Evolutionary conservation across 2,113 vertebrate genomes (phyloP), one percentile per base, ranked within the genome.

Genomic region (Anthoscopus minutus): DNA sequence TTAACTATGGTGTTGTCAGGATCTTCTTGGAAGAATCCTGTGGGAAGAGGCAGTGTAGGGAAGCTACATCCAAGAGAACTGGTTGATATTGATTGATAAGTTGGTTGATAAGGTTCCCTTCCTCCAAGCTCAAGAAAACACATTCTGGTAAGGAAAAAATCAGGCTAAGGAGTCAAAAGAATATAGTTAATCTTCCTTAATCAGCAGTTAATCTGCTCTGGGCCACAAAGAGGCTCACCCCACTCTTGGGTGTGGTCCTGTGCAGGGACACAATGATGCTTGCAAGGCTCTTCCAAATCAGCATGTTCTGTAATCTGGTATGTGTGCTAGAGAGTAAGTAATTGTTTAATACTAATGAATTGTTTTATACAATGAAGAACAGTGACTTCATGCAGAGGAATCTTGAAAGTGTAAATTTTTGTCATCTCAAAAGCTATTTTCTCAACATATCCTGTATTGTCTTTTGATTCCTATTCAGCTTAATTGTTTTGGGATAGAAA

Each of bases 1-100:
- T 47, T 20, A 20, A 31, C 6, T 45, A 38, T 48, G 17, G 22
- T 27, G 28, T 22, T 1, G 0, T 38, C n/a, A 57, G 28, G 7
- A 33, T 45, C 27, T 47, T 57, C 42, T 48, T 33, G 51, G n/a
- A 38, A 48, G n/a, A 57, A 48, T 48, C 18, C 28, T 69, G 10
- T 28, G 19, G 17, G 28, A 67, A 47, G 51, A 67, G 13, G 13
- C 16, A 31, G 22, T 27, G n/a, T 22, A 38, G 28, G 22, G 14
- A 47, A 38, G 13, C 23, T 31, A 27, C 1, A 8, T 38, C 62
- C 42, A 47, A 38, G 62, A 38, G 22, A 38, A 56, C 5, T 33
- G 22, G 14, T 57, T 57, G 18, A 38, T 67, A 21, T n/a, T 27
- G 23, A 27, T n/a, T 10, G 40, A 33, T 38, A 38, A 33, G 1